Conservation (phyloP, 2,113 vertebrate genomes). For the Eidolon helvum region DNA sequence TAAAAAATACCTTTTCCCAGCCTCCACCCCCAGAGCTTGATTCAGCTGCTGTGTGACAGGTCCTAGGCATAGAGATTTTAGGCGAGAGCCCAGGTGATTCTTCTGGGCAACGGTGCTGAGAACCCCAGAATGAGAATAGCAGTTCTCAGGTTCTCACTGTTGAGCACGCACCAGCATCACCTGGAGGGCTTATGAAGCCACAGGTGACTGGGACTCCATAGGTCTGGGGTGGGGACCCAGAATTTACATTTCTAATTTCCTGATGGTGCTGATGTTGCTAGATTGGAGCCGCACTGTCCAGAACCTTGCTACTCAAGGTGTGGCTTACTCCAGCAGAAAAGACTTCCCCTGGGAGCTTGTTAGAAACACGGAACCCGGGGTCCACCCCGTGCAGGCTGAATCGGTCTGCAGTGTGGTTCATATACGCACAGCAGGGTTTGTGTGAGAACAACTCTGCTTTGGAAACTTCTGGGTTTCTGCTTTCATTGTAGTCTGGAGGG, state of each 20-base stretch:
- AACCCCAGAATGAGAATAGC: background rate
- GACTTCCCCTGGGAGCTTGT: background rate
- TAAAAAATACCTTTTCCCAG: no score
- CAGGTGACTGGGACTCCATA: background rate
- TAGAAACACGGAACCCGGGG: background rate
- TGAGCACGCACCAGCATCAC: background rate
- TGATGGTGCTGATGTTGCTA: background rate
- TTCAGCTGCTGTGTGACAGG: background rate
- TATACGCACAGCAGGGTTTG: rapidly evolving
- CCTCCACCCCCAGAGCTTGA: background rate
- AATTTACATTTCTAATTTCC: background rate
- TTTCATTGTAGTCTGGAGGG: background rate
- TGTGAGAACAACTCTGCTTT: background rate
- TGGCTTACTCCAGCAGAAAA: background rate
- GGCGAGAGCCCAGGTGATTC: background rate
- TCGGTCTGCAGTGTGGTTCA: background rate
- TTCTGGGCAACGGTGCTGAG: background rate
- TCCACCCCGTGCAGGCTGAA: background rate
- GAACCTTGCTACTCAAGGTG: background rate
- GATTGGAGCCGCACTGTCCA: background rate
- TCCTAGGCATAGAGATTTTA: background rate
- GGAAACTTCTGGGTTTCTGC: background rate
- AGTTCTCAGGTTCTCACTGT: no score
- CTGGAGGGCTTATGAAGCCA: background rate
- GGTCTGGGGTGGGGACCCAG: background rate